These are phyloP conservation scores for Gadus macrocephalus DNA, from an alignment of 2,113 vertebrate genomes.

Conservation along the genomic window DNA sequence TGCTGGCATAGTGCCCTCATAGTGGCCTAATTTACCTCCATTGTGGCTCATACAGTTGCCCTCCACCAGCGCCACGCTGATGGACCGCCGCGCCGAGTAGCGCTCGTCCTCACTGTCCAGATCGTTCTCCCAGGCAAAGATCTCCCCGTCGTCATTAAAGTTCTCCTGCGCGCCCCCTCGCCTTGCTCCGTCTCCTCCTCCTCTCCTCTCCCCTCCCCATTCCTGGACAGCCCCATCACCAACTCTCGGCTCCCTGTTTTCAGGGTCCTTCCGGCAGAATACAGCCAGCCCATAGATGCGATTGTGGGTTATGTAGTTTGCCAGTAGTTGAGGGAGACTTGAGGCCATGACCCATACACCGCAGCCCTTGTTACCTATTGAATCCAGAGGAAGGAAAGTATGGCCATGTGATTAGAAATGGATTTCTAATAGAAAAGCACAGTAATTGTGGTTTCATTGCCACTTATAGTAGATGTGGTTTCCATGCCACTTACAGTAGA, in stretches of 20 bases:
- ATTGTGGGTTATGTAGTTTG: slow-evolving; percentile 84
- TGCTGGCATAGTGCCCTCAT: not conserved
- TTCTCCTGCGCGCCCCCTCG: slow-evolving; percentile 76
- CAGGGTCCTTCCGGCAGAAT: slow-evolving; percentile 82
- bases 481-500: no score
- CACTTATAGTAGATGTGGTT: no score
- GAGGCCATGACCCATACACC: slow-evolving; percentile 89
- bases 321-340: slow-evolving; percentile 83
- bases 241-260: slow-evolving; percentile 59
- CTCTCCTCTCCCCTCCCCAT: slow-evolving; percentile 55
- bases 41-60: slow-evolving; percentile 86
- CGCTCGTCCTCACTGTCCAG: slow-evolving; percentile 82
- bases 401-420: not conserved
- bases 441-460: no score
- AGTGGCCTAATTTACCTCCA: slow-evolving; percentile 63
- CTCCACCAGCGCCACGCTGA: slow-evolving; percentile 82
- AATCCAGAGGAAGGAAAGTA: slow-evolving; percentile 1
- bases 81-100: slow-evolving; percentile 63
- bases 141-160: slow-evolving; percentile 84
- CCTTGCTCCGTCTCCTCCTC: slow-evolving; percentile 60
- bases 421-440: not conserved
- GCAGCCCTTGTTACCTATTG: slow-evolving; percentile 84
- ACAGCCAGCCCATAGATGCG: slow-evolving; percentile 84
- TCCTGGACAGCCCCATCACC: slow-evolving; percentile 58
- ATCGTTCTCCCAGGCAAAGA: slow-evolving; percentile 81